Percentiles rank a stretch among this genome's conserved stretches.
Conservation (phyloP, 2,888 invertebrate genomes). For the Cephus spinipes region DNA sequence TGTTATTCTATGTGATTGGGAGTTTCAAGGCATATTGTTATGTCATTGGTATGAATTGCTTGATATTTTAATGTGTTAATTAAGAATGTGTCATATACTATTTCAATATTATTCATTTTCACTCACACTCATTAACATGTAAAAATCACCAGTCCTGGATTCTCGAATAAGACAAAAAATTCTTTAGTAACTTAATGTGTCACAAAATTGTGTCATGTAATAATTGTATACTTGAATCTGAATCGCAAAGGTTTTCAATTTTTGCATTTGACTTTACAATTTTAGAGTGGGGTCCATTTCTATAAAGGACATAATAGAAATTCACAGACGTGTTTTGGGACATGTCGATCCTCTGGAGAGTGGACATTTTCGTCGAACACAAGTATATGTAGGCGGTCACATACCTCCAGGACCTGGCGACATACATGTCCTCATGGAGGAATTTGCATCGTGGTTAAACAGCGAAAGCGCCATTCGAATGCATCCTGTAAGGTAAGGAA, state of each 20-base stretch:
- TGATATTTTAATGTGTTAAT: neutral
- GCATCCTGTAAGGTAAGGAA: conserved; percentile 84
- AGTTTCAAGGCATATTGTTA: neutral
- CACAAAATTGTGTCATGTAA: neutral
- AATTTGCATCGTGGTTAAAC: conserved; percentile 93
- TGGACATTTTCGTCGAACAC: conserved; percentile 87
- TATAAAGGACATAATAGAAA: conserved; percentile 88
- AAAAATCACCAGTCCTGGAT: neutral
- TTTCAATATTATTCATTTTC: neutral
- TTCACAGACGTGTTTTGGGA: conserved; percentile 92
- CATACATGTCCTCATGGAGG: conserved; percentile 84
- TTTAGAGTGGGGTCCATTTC: conserved; percentile 80
- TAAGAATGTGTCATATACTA: neutral
- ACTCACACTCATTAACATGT: neutral
- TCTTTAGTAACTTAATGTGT: too few relatives aligned
- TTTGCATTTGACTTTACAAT: conserved; percentile 1
- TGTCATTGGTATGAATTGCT: neutral
- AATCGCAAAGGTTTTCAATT: neutral
- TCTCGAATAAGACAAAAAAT: neutral
- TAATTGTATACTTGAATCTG: neutral
- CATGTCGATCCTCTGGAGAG: conserved; percentile 95
- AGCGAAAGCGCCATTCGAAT: conserved; percentile 86
- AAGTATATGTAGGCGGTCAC: conserved; percentile 96
- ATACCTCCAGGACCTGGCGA: conserved; percentile 90
- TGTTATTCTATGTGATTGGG: neutral